phyloP scores from a whole-genome alignment of 2,113 vertebrate species.

The Mus pahari region DNA sequence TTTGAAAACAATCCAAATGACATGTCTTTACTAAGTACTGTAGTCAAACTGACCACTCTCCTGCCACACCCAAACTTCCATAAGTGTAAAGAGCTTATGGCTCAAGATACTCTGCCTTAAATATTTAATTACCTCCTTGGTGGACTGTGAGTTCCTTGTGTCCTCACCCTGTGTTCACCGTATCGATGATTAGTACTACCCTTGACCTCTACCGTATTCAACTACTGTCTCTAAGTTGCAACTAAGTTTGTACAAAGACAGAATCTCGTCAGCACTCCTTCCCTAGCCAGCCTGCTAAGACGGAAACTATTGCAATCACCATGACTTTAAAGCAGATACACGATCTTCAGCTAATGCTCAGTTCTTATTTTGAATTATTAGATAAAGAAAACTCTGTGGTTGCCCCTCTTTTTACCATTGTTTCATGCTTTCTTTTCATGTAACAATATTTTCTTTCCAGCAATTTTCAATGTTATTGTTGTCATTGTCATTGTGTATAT shows the following conservation, averaged over 20 bases:
- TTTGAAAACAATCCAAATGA: constrained; percentile 25
- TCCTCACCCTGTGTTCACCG: background rate
- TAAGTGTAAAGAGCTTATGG: no score
- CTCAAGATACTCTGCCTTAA: background rate
- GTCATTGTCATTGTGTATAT: background rate
- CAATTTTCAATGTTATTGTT: background rate
- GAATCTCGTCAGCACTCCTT: background rate
- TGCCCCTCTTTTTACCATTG: background rate
- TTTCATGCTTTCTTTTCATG: background rate
- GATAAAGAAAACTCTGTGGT: background rate
- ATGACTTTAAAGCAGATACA: background rate
- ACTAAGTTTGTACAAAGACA: background rate
- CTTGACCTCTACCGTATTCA: background rate
- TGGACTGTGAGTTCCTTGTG: background rate
- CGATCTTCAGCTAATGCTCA: background rate
- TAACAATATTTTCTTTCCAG: background rate
- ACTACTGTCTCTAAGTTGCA: background rate
- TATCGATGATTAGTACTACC: background rate
- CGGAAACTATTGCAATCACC: background rate
- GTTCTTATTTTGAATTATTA: constrained; percentile 16
- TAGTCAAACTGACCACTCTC: background rate
- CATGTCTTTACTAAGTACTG: background rate
- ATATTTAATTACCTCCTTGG: background rate
- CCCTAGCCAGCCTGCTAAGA: background rate
- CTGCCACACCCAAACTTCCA: background rate